Evolutionary conservation across 2,888 invertebrate species (phyloP), one percentile per base, ranked within the genome.

Genomic region (Ypsolopha sequella): DNA sequence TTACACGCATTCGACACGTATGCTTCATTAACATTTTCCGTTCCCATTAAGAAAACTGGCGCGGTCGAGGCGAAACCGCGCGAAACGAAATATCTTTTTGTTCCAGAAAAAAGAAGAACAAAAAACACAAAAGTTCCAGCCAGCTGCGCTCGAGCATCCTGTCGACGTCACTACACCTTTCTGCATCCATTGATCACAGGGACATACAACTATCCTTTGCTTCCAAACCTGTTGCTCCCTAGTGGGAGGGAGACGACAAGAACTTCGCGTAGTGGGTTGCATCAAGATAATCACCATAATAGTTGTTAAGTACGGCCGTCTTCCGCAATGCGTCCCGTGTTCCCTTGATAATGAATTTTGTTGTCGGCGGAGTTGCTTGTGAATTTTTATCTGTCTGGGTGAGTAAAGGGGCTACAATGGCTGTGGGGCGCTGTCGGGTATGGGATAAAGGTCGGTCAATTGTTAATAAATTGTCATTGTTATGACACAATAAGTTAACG

Each of bases 121-220:
- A 61, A 72, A 77, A 75, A 78, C 61, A 73, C 70, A 71, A 80
- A 78, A 71, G 77, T 79, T 76, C 78, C 80, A 80, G 70, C 80
- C 85, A 85, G 84, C 84, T 85, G 85, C 85, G 81, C 76, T 64
- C 65, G 79, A 66, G 82, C 82, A 84, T 85, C 84, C 85, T 84
- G 84, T 80, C 76, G 68, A 76, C 78, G 76, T 80, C 76, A 79
- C 73, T 68, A 70, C 71, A 78, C 74, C 70, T 80, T 76, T 76
- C 74, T 74, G 67, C 73, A 66, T 70, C 72, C 74, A 79, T 78
- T 76, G 73, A 79, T 75, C 73, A 73, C 64, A 58, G 60, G 61
- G 62, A 64, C 60, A 59, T 75, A 66, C 55, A 51, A 58, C 68
- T 64, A 63, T 84, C 81, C 72, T 69, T 73, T 68, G 59, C 68